Base-by-base conservation (phyloP, 2,888 invertebrate genomes). In the Dexiosoma caninum region DNA sequence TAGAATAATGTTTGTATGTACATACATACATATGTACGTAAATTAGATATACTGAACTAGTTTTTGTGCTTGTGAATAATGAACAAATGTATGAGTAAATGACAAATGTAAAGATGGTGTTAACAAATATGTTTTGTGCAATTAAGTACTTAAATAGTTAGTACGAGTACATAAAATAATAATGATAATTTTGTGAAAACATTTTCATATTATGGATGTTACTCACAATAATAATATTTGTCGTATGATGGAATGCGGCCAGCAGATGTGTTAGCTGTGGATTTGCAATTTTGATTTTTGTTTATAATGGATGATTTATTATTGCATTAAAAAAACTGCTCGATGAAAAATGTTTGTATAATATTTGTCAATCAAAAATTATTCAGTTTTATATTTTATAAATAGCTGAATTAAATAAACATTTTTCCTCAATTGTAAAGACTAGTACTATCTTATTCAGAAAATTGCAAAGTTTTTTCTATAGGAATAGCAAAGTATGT, bases 161-260 rank as follows among this genome's bases (percentile, higher is more conserved):
- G 8, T 42, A 59, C 14, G 27, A 60, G 27, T 44, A 16, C 16
- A 30, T 30, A 60, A 30, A 10, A 42, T 14, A 66, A 23, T 59
- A 59, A 82, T 83, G 82, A 78, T 57, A 46, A 55, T 62, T 70
- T 71, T 71, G 67, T 70, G 70, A 78, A 78, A 75, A 51, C 23
- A 35, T 37, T 67, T 66, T 77, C 71, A 78, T 60, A 70, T 57
- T 70, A 72, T 66, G 80, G 84, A 85, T 84, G 84, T 88, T 91
- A 91, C 92, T 92, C 90, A 91, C 93, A 93, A 90, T 92, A 93
- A 88, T 93, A 93, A 83, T 92, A 91, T 90, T 91, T 92, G 88
- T 92, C 92, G 86, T 90, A 90, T 86, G 89, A 90, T 87, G 91
- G 91, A 85, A 90, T 88, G 88, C 91, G 91, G 86, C 91, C 91